Conservation (phyloP, 2,113 vertebrate species). For the Anas platyrhynchos region DNA sequence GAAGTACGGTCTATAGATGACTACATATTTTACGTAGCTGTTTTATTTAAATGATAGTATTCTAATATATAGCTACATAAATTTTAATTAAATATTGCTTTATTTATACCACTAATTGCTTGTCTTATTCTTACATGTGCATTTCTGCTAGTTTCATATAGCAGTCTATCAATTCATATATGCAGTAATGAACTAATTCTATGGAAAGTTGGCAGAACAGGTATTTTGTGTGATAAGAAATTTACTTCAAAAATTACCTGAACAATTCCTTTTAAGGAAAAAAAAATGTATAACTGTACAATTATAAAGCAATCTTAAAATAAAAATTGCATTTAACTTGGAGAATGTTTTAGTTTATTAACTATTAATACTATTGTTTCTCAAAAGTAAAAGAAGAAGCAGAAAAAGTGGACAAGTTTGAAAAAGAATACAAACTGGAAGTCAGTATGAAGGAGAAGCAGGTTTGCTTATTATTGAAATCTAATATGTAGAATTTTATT, state of each 20-base stretch:
- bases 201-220: not conserved
- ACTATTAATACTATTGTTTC: conserved; percentile 7
- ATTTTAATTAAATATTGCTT: not conserved
- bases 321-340: not conserved
- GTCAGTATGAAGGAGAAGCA: conserved; percentile 82
- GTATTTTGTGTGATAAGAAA: not conserved
- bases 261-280: not conserved
- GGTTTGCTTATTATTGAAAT: conserved; percentile 74
- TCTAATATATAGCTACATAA: not conserved
- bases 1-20: not conserved
- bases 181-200: not conserved
- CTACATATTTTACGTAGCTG: not conserved
- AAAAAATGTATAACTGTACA: not conserved
- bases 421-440: conserved; percentile 81
- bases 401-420: conserved; percentile 81
- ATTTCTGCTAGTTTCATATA: not conserved
- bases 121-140: not conserved
- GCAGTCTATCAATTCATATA: not conserved
- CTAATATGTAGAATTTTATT: not conserved
- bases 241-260: not conserved
- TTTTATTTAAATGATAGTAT: not conserved
- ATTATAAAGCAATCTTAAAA: not conserved
- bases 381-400: conserved; percentile 85
- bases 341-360: conserved; percentile 15
- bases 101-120: not conserved